phyloP scores from a whole-genome alignment of 2,888 invertebrate genomes.

The Drosophila paracracens region DNA sequence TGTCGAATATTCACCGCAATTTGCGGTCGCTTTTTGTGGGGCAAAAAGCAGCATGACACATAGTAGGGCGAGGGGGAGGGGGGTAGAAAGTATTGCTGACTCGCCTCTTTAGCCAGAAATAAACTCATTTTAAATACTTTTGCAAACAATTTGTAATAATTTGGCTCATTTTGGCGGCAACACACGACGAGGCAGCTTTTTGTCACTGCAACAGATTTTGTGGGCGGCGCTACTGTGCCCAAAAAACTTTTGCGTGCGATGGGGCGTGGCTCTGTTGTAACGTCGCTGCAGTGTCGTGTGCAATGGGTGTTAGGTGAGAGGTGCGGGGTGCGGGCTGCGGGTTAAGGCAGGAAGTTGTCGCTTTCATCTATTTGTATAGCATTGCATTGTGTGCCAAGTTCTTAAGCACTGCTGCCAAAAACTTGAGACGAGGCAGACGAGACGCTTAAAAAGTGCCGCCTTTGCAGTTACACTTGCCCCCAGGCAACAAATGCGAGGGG shows the following conservation, averaged over 20 bases:
- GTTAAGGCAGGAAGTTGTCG: slow-evolving; percentile 21
- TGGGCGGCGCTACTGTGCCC: slow-evolving; percentile 22
- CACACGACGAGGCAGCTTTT: slow-evolving; percentile 50
- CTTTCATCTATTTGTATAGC: slow-evolving; percentile 41
- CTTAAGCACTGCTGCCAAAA: slow-evolving; percentile 75
- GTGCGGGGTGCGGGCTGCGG: not conserved
- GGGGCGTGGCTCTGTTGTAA: slow-evolving; percentile 20
- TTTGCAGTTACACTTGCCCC: slow-evolving; percentile 52
- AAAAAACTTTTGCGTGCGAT: slow-evolving; percentile 39
- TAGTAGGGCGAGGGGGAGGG: not conserved
- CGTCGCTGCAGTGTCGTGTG: not conserved
- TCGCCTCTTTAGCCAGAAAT: slow-evolving; percentile 55
- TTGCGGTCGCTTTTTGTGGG: slow-evolving; percentile 14
- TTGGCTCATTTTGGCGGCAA: slow-evolving; percentile 72
- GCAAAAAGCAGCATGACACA: not conserved
- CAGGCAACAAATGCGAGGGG: not conserved
- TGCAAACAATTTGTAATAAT: slow-evolving; percentile 79
- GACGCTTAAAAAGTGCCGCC: slow-evolving; percentile 68
- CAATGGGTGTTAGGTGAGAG: not conserved
- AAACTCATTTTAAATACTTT: slow-evolving; percentile 81
- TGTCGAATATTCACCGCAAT: slow-evolving; percentile 56
- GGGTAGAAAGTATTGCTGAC: not conserved
- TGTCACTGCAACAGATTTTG: slow-evolving; percentile 55
- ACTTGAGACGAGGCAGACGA: slow-evolving; percentile 61
- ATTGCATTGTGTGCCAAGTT: slow-evolving; percentile 63